phyloP scores from a whole-genome alignment of 1,140 invertebrate species.

The Cardiocondyla obscurior region DNA sequence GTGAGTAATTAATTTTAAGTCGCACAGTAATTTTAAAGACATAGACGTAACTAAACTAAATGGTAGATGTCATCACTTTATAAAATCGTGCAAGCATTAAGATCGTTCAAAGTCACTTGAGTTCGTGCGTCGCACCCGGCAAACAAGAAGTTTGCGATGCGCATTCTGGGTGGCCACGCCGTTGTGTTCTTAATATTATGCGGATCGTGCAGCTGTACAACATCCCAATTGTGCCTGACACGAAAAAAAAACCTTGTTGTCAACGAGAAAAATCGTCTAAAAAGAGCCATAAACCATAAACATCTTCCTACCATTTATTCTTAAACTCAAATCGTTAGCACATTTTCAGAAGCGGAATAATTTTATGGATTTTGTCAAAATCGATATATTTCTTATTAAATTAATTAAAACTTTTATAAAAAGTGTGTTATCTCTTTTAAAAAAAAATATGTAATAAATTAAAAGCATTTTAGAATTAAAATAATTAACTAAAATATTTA shows the following conservation, averaged over 20 bases:
- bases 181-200: slow-evolving; percentile 75
- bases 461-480: no score
- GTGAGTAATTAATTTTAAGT: neutral
- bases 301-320: slow-evolving; percentile 8
- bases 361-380: no score
- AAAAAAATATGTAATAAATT: no score
- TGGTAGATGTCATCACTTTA: neutral
- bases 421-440: no score
- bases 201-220: slow-evolving; percentile 64
- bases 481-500: no score
- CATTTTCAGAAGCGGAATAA: no score
- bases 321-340: no score
- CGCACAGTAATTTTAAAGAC: neutral
- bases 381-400: no score
- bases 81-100: slow-evolving; percentile 40
- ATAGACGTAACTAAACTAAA: neutral
- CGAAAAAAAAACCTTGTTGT: slow-evolving; percentile 52
- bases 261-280: slow-evolving; percentile 59
- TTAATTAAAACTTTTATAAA: no score
- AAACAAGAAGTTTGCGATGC: slow-evolving; percentile 15
- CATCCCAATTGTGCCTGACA: slow-evolving; percentile 44
- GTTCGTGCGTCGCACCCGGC: neutral
- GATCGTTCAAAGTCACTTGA: slow-evolving; percentile 31
- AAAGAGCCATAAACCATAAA: slow-evolving; percentile 50
- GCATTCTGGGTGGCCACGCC: slow-evolving; percentile 69